Conservation (phyloP, 2,888 invertebrate genomes). For the Agrochola macilenta region DNA sequence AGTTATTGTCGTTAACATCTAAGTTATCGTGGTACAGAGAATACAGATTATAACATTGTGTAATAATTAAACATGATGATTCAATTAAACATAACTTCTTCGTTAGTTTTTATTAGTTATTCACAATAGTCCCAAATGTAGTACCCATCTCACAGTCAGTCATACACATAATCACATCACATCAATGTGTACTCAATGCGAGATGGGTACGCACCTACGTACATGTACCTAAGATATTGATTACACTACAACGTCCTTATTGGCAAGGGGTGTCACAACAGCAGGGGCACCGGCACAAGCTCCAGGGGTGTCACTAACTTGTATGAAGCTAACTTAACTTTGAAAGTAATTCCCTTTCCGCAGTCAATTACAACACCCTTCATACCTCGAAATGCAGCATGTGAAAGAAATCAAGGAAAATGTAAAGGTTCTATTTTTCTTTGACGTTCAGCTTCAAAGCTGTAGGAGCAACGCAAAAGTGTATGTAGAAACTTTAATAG, state of each 20-base stretch:
- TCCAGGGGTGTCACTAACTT: constrained; percentile 38
- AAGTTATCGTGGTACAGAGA: neutral
- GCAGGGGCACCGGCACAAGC: constrained; percentile 7
- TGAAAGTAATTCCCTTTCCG: constrained; percentile 45
- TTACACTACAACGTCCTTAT: constrained; percentile 28
- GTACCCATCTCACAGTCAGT: neutral
- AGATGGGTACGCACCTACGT: no score
- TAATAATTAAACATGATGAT: neutral
- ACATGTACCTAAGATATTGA: constrained; percentile 9
- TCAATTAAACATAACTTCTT: neutral
- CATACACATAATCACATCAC: neutral
- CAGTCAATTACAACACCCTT: constrained; percentile 49
- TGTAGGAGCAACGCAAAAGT: neutral
- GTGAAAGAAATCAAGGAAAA: constrained; percentile 27
- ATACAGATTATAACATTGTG: neutral
- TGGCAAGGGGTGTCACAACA: constrained; percentile 30
- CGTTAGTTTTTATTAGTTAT: neutral
- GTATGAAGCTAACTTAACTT: constrained; percentile 40
- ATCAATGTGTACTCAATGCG: no score
- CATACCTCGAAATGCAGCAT: constrained; percentile 18
- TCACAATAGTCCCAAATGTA: neutral
- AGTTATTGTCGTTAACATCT: neutral
- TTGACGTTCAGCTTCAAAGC: constrained; percentile 24
- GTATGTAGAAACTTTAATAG: constrained; percentile 17
- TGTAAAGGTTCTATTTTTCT: constrained; percentile 4